Base-by-base conservation (phyloP, 2,113 vertebrate species). In the Pituophis catenifer region DNA sequence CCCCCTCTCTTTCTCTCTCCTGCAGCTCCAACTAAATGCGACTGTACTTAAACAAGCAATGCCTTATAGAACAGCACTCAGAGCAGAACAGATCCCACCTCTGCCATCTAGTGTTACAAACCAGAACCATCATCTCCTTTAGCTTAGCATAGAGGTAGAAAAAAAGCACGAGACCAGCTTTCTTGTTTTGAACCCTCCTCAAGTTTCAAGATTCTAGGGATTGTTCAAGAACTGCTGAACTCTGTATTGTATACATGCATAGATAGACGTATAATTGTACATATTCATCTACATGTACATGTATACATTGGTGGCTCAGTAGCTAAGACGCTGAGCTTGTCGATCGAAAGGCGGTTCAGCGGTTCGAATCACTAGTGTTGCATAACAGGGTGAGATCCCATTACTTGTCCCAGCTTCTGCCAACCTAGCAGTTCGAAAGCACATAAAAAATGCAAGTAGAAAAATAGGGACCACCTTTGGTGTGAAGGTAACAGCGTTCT, bases 1-100 rank as follows among this genome's bases (percentile, higher is more conserved):
- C 95, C 96, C 95, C 92, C 96, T 96, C 97, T 97, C 97, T 94
- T 95, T 95, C 96, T 97, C 96, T 97, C 97, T 97, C 97, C 98
- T 98, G 98, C 98, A 98, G 98, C 98, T 98, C 97, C 98, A 98
- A 98, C 98, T 98, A 98, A 98, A 98, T 98, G 98, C 97, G 98
- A 98, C 98, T 98, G 97, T 97, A 98, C 98, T 98, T 98, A 97
- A 98, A 98, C 98, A 98, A 98, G 98, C 98, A 97, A 97, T 96
- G 97, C 98, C 97, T 98, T 98, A 98, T 98, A 98, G 97, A 97
- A 97, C 97, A 95, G 92, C 90, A 95, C 97, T 97, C 95, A 11
- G 95, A 97, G 96, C 96, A 93, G 96, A 98, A 97, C 93, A 93
- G 98, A 96, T 97, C 98, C 96, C 96, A 96, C 97, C 95, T 97